Percentiles rank a stretch among this genome's conserved stretches.
Conservation (phyloP, 2,113 vertebrate genomes). For the Tachycineta bicolor region DNA sequence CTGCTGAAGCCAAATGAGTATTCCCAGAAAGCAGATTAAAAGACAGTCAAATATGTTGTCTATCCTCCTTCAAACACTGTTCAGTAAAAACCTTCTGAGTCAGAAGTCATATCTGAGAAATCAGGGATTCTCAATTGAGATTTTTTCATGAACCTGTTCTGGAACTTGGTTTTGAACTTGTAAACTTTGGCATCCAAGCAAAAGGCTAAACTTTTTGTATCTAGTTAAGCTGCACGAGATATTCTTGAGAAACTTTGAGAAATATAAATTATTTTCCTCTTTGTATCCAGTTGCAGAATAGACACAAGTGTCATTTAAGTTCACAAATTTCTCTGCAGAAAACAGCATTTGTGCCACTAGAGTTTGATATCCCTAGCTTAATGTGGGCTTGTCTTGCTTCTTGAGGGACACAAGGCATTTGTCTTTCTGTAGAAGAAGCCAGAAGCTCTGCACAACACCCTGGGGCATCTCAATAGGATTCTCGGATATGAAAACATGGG, state of each 20-base stretch:
- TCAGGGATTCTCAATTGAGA: fast-evolving
- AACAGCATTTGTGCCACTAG: fast-evolving
- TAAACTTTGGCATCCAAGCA: neutral
- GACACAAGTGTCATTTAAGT: fast-evolving
- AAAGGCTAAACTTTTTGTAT: neutral
- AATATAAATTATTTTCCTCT: neutral
- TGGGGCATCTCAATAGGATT: fast-evolving
- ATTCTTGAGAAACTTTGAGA: neutral
- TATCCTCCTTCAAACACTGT: neutral
- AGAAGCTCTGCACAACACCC: neutral
- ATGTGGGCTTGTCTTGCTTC: neutral
- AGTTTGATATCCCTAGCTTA: neutral
- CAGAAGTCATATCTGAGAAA: neutral
- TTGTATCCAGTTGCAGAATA: neutral
- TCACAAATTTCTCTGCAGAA: neutral
- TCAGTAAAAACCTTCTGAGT: neutral
- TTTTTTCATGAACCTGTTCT: neutral
- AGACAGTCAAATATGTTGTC: neutral
- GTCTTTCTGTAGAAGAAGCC: fast-evolving
- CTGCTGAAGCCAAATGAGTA: neutral
- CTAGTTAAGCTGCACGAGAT: fast-evolving
- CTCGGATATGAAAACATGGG: neutral
- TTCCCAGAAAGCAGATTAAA: neutral
- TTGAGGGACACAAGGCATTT: neutral
- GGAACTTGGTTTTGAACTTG: neutral